Base-by-base conservation (phyloP, 1,140 invertebrate genomes). In the Samia ricini region DNA sequence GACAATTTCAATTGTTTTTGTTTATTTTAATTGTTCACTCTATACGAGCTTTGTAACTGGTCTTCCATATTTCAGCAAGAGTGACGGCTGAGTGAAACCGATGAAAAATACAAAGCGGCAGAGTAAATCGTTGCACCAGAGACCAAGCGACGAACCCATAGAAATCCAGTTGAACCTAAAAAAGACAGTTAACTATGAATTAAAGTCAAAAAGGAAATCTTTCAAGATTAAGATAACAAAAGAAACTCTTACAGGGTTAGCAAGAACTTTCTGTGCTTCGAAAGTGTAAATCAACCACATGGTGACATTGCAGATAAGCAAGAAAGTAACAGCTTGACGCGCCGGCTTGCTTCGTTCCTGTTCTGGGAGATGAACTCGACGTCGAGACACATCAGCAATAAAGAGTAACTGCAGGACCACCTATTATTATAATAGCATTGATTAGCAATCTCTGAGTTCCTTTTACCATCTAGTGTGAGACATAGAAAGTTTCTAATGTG, bases 51-150 rank as follows among this genome's bases (percentile, higher is more conserved):
- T 98, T 98, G 93, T 99, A 99, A 81, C 97, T 98, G 70, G 97
- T 98, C 91, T 98, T 98, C 98, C 98, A 99, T 64, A 99, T 98
- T 91, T 99, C 98, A 69, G 98, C 98, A 66, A 99, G 94, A 91
- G 97, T 98, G 22, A 99, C 97, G 20, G 97, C 97, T 29, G 97
- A 98, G 91, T 99, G 98, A 94, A 99, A 99, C 68, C 97, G 95
- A 91, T 97, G 96, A 94, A 99, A 99, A 83, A 99, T 99, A 92
- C 97, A 97, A 54, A 99, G 94, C 8, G 98, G 98, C 51, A 99
- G 91, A 72, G 97, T 98, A 64, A 98, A 94, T 70, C 97, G 95
- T 80, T 98, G 96, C 22, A 99, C 96, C 66, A 99, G 94, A 29
- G 97, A 95, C 98, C 98, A 99, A 21, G 97, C 95, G 54, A 98